phyloP scores from a whole-genome alignment of 2,888 invertebrate genomes.

The Antitype chi region DNA sequence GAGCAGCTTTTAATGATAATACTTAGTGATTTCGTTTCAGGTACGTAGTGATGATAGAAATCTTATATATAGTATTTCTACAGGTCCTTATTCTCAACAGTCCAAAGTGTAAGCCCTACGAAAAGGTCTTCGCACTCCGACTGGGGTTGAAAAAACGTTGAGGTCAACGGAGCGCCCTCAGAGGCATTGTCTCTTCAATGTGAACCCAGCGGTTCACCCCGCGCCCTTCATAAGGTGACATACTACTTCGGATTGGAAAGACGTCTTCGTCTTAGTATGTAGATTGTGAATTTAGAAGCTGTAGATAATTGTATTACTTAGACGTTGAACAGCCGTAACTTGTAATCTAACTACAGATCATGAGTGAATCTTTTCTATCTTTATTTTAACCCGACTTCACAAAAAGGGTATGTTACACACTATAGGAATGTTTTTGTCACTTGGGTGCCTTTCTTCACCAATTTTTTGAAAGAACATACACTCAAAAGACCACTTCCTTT shows the following conservation, averaged over 20 bases:
- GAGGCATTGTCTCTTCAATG: conserved; percentile 74
- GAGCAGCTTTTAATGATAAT: too few relatives aligned
- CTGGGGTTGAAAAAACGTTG: conserved; percentile 72
- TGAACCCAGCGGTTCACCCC: conserved; percentile 68
- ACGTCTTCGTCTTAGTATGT: conserved; percentile 21
- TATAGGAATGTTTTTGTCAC: too few relatives aligned
- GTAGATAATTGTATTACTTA: conserved; percentile 19
- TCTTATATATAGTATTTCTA: not conserved
- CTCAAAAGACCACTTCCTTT: not conserved
- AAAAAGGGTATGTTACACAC: not conserved
- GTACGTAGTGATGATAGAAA: not conserved
- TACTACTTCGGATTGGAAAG: conserved; percentile 38
- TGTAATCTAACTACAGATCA: not conserved
- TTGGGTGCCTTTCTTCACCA: not conserved
- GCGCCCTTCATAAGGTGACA: conserved; percentile 73
- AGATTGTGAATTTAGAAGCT: conserved; percentile 24
- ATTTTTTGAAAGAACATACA: not conserved
- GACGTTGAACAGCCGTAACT: not conserved
- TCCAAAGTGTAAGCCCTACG: conserved; percentile 49
- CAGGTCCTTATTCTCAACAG: too few relatives aligned
- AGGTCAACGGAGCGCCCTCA: conserved; percentile 74
- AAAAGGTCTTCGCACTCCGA: conserved; percentile 63
- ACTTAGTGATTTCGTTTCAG: too few relatives aligned
- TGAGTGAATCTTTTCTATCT: not conserved
- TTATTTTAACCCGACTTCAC: not conserved